Evolutionary conservation across 1,140 invertebrate species (phyloP), one percentile per base, ranked within the genome.

Genomic region (Ceratoteleas bidentatus): DNA sequence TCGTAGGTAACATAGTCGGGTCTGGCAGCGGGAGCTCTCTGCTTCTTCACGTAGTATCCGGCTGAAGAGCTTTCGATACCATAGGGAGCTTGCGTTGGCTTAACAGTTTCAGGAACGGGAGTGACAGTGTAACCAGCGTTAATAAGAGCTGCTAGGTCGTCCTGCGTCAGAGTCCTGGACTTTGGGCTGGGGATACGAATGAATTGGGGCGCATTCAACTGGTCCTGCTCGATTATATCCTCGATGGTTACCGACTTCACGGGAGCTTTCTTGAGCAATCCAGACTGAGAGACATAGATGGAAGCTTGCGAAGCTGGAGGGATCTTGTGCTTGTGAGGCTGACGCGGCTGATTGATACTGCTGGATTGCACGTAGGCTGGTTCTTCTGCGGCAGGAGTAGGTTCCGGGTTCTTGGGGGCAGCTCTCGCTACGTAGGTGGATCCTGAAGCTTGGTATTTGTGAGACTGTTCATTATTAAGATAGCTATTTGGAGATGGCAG

Each of bases 51-150:
- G 38, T 89, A 91, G 38, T 88, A 90, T 5, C 81, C 87, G 0
- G 83, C 56, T 0, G 87, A 86, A 0, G 83, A 47, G 38, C 77
- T 89, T 36, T 88, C 86, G 24, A 83, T 52, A 0, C 83, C 72
- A 36, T 87, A 88, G 32, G 73, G 54, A 16, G 73, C 73, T 40
- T 85, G 85, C 0, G 83, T 85, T 6, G 86, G 76, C 40, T 89
- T 86, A 0, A 62, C 72, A 0, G 84, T 50, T 7, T 87, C 87
- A 32, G 89, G 85, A 38, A 91, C 85, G 8, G 90, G 88, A 0
- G 89, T 90, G 0, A 91, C 89, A 0, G 86, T 88, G 54, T 90
- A 91, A 3, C 90, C 90, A 6, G 90, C 88, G 36, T 91, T 87
- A 15, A 91, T 88, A 0, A 92, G 56, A 5, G 84, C 86, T 0